These are phyloP conservation scores for Drosophila teissieri DNA, from an alignment of 1,140 invertebrate genomes.

Conservation along the genomic window DNA sequence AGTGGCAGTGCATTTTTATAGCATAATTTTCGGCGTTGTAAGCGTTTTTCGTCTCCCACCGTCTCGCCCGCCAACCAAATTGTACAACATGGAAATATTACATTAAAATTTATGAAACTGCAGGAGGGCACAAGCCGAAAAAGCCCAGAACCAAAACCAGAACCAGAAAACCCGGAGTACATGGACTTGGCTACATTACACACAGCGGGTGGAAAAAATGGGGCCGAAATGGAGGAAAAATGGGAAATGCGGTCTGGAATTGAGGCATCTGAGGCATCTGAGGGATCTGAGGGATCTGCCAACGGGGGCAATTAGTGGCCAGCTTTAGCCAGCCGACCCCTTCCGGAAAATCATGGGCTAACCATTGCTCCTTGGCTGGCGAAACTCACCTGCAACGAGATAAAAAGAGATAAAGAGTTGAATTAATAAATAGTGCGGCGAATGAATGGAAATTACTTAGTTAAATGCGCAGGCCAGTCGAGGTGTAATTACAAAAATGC, in stretches of 20 bases:
- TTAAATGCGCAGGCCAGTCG: constrained; percentile 30
- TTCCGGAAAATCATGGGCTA: constrained; percentile 11
- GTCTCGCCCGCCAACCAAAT: constrained; percentile 53
- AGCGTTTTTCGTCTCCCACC: constrained; percentile 45
- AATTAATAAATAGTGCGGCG: constrained; percentile 44
- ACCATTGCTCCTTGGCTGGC: constrained; percentile 9
- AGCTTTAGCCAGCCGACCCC: background rate
- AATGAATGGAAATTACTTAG: constrained; percentile 43
- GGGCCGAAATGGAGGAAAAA: background rate
- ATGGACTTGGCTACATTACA: constrained; percentile 38
- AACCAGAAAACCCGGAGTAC: constrained; percentile 4
- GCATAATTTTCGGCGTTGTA: constrained; percentile 80
- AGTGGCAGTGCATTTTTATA: constrained; percentile 80
- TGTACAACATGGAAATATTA: constrained; percentile 76
- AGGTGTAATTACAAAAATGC: constrained; percentile 35
- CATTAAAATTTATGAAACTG: constrained; percentile 79
- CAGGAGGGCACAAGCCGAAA: constrained; percentile 8
- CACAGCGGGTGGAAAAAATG: constrained; percentile 12
- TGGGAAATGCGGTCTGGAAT: constrained; percentile 29
- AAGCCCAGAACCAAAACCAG: background rate
- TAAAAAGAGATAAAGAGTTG: constrained; percentile 45
- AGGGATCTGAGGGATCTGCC: constrained; percentile 40
- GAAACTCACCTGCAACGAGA: constrained; percentile 44
- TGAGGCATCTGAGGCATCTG: constrained; percentile 43
- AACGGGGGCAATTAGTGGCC: constrained; percentile 57